Evolutionary conservation across 2,113 vertebrate species (phyloP).

Genomic region (Motacilla tschutschensis): DNA sequence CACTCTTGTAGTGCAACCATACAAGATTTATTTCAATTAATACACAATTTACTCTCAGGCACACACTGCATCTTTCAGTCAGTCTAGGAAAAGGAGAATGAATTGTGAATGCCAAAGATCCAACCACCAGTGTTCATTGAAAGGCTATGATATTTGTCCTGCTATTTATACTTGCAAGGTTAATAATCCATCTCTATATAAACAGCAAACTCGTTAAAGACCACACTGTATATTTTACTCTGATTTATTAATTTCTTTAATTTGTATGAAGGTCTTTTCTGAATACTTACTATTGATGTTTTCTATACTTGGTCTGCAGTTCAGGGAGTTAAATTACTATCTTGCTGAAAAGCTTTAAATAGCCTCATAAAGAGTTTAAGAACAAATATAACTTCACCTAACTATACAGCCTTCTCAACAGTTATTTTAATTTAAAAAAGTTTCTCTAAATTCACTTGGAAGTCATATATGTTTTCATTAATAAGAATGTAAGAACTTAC

Average conservation of each 20-base stretch:
- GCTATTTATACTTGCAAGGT: background rate
- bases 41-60: background rate
- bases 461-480: background rate
- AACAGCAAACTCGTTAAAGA: background rate
- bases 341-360: conserved; percentile 1
- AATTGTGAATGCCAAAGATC: background rate
- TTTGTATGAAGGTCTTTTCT: background rate
- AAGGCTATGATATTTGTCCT: background rate
- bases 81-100: background rate
- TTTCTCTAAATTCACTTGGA: background rate
- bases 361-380: background rate
- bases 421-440: background rate
- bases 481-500: background rate
- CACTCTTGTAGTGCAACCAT: background rate
- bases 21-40: background rate
- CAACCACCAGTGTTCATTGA: background rate
- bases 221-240: background rate
- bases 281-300: background rate
- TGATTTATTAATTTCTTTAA: background rate
- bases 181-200: background rate
- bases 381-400: background rate
- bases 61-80: background rate
- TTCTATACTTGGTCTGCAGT: background rate
- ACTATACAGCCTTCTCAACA: background rate
- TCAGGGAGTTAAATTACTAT: background rate